Evolutionary conservation across 2,113 vertebrate species (phyloP), one percentile per base, ranked within the genome.

Genomic region (Seriola dumerili): DNA sequence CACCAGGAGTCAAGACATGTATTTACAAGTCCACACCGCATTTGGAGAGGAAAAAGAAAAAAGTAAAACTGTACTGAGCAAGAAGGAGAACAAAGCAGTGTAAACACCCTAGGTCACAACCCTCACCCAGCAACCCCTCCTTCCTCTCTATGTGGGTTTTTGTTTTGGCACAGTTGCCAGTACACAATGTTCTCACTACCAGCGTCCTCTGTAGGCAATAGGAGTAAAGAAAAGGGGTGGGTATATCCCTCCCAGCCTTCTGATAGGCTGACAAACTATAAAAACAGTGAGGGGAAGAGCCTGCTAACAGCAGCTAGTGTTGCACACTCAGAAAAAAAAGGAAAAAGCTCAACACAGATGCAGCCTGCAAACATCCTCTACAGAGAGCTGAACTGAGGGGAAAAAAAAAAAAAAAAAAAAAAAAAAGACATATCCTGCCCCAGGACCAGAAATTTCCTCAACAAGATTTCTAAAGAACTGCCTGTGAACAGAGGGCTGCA

Each of bases 121-220:
- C 91, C 90, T 88, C 72, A 67, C 74, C 81, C 61, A 4, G 50
- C 59, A 34, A 13, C 9, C 66, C 89, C 85, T 71, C 89, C 85
- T 81, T 78, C 82, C 80, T 75, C 81, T 76, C 67, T 78, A 5
- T 64, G 81, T 84, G 86, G 75, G 81, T 92, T 91, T 91, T 90
- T 94, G 92, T 95, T 95, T 94, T 94, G 90, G 88, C 86, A 93
- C 78, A 86, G 83, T 80, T 81, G 73, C 75, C 78, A 92, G 94
- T 87, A 96, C 94, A 95, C 82, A 72, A 82, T 95, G 95, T 95
- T 93, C 95, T 90, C 80, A 65, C 79, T 81, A 89, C 5, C 52
- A 92, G 86, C 89, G 76, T 67, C 81, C 81, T 89, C 85, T 76
- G 62, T 57, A 88, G 78, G 93, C 85, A 92, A 91, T 72, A 29